These are phyloP conservation scores for Phylloscopus whistleri DNA, from an alignment of 2,113 vertebrate species.

Conservation along the genomic window DNA sequence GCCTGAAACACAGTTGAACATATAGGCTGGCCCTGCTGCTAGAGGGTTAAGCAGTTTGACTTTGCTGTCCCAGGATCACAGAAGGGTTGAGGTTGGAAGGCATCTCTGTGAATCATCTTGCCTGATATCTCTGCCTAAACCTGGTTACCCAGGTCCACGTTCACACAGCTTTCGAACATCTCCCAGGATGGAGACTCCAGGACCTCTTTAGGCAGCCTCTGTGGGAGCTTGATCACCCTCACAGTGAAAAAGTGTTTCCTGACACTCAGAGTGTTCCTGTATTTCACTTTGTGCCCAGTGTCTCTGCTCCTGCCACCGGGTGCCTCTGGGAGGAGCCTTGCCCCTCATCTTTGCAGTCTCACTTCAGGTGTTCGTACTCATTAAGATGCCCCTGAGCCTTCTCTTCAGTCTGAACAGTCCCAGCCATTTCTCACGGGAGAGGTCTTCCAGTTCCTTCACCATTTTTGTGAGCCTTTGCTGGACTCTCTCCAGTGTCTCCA, in stretches of 20 bases:
- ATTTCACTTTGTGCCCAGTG: not conserved
- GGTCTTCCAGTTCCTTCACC: not conserved
- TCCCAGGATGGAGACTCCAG: not conserved
- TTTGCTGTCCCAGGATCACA: not conserved
- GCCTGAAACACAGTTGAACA: not conserved
- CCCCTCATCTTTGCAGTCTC: not conserved
- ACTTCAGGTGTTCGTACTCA: not conserved
- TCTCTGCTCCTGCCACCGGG: not conserved
- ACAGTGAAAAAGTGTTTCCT: not conserved
- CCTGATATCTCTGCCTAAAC: not conserved
- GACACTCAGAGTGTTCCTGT: not conserved
- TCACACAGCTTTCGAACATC: not conserved
- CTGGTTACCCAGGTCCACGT: not conserved
- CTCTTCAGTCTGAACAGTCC: not conserved
- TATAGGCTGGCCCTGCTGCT: not conserved
- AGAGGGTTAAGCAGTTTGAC: not conserved
- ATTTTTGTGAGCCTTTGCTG: not conserved
- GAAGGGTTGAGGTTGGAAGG: not conserved
- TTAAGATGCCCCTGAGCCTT: not conserved
- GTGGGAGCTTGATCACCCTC: not conserved
- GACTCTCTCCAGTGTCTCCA: not conserved
- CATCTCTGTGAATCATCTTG: not conserved
- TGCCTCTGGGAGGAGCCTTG: not conserved
- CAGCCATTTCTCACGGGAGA: not conserved
- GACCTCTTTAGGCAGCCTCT: not conserved